Evolutionary conservation across 2,113 vertebrate species (phyloP).

Genomic region (Ardeotis arabs): DNA sequence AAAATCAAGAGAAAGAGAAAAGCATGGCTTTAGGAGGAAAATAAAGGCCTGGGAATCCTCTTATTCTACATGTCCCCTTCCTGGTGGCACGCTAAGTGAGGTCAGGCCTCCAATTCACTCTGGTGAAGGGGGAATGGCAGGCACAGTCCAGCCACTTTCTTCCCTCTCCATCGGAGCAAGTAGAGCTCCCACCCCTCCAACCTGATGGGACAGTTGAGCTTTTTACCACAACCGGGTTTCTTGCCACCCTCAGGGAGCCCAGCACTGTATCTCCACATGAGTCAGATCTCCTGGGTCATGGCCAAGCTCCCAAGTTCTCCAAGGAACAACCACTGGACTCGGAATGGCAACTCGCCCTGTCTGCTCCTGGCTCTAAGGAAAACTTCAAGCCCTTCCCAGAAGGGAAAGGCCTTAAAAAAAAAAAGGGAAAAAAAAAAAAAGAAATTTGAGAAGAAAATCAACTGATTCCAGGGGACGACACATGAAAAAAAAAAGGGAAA

Average conservation of each 20-base stretch:
- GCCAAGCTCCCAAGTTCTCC: neutral
- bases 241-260: neutral
- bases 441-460: neutral
- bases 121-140: neutral
- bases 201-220: neutral
- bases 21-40: neutral
- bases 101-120: neutral
- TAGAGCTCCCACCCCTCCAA: neutral
- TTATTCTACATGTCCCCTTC: neutral
- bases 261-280: neutral
- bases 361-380: neutral
- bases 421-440: too few relatives aligned
- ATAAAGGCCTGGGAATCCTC: neutral
- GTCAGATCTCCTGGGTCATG: neutral
- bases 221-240: neutral
- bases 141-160: neutral
- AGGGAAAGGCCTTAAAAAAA: neutral
- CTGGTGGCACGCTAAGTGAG: neutral
- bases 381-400: neutral
- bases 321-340: neutral
- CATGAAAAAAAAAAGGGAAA: neutral
- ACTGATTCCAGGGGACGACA: neutral
- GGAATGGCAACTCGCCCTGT: neutral
- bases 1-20: neutral
- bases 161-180: neutral